Conservation (phyloP, 2,888 invertebrate species). For the Melikaiella ostensackeni region DNA sequence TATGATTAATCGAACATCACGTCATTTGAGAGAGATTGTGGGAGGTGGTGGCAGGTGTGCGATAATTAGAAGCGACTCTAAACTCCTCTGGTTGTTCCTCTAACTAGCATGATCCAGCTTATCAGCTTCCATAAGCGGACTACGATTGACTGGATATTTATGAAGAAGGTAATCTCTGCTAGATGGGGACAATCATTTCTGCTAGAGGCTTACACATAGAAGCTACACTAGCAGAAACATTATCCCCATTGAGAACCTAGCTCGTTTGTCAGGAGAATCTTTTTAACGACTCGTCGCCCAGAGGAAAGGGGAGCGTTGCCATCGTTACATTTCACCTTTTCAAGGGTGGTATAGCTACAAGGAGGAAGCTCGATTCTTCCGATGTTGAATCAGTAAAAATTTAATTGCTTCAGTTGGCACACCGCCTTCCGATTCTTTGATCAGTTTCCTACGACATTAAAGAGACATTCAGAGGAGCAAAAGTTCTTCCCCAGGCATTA, state of each 20-base stretch:
- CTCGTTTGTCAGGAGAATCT: slow-evolving; percentile 16
- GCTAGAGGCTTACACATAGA: background rate
- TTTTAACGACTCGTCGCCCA: slow-evolving; percentile 21
- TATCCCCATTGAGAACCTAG: background rate
- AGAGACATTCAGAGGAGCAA: background rate
- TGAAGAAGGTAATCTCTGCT: slow-evolving; percentile 12
- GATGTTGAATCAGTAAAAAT: slow-evolving; percentile 28
- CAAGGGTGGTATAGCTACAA: background rate
- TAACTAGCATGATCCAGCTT: slow-evolving; percentile 30
- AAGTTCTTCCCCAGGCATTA: background rate
- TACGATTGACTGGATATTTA: slow-evolving; percentile 20
- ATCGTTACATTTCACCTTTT: slow-evolving; percentile 29
- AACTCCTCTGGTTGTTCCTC: slow-evolving; percentile 1
- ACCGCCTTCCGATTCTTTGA: slow-evolving; percentile 16
- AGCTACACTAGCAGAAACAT: slow-evolving; percentile 1
- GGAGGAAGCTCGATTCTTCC: slow-evolving; percentile 3
- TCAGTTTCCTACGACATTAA: slow-evolving; percentile 4
- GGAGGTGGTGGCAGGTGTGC: background rate
- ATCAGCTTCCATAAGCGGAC: slow-evolving; percentile 31
- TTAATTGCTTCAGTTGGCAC: slow-evolving; percentile 21
- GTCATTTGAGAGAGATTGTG: background rate
- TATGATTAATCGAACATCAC: background rate
- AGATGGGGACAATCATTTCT: background rate
- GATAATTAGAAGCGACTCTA: slow-evolving; percentile 24
- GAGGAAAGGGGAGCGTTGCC: slow-evolving; percentile 9